A percentile compares a stretch with the other conserved stretches of the same genome.
phyloP scores from a whole-genome alignment of 2,888 invertebrate genomes.

The Caenorhabditis doughertyi region DNA sequence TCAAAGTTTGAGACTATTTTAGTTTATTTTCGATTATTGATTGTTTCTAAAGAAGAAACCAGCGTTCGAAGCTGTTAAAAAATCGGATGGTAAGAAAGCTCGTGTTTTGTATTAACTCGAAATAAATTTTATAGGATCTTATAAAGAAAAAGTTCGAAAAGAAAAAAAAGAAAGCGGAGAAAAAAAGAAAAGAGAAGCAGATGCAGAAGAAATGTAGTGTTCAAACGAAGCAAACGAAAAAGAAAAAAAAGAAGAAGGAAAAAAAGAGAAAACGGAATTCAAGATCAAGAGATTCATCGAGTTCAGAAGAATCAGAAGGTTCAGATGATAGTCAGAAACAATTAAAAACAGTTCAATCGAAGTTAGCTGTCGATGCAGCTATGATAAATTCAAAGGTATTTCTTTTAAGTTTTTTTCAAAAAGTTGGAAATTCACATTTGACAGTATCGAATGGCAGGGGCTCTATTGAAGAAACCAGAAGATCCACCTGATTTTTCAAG shows the following conservation, averaged over 20 bases:
- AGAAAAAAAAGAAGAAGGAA: conserved; percentile 36
- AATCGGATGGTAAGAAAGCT: conserved; percentile 15
- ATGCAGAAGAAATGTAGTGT: neutral
- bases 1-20: too few relatives aligned
- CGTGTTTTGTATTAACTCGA: neutral
- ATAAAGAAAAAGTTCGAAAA: conserved; percentile 55
- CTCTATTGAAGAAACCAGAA: conserved; percentile 39
- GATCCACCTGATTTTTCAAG: conserved; percentile 38
- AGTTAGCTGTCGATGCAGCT: conserved; percentile 39
- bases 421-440: neutral
- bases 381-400: conserved; percentile 31
- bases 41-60: conserved; percentile 10
- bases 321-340: conserved; percentile 30
- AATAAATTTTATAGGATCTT: conserved; percentile 27
- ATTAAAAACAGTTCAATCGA: conserved; percentile 23
- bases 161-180: conserved; percentile 41
- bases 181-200: conserved; percentile 17
- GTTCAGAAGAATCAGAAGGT: conserved; percentile 18
- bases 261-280: conserved; percentile 24
- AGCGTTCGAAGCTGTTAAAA: conserved; percentile 8
- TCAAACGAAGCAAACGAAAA: conserved; percentile 9
- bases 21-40: conserved; percentile 7
- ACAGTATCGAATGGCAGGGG: conserved; percentile 57
- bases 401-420: neutral
- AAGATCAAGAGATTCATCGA: conserved; percentile 26